phyloP scores from a whole-genome alignment of 1,140 invertebrate species.

The Cyphomyrmex costatus region DNA sequence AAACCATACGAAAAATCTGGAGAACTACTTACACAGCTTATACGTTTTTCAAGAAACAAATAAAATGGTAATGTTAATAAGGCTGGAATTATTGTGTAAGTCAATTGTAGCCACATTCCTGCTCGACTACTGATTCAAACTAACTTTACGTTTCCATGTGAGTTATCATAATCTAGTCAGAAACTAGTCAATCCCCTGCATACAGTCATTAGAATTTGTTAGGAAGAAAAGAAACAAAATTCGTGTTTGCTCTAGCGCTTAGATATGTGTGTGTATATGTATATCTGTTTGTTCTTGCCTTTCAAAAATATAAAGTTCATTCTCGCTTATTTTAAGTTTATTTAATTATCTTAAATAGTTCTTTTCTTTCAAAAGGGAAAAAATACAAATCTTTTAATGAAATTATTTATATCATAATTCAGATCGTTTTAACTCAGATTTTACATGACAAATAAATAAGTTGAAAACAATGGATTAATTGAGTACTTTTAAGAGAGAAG shows the following conservation, averaged over 20 bases:
- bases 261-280: background rate
- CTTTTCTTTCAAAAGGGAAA: background rate
- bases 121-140: background rate
- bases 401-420: background rate
- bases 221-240: background rate
- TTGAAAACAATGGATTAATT: background rate
- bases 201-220: background rate
- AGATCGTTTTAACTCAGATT: background rate
- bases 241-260: background rate
- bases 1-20: background rate
- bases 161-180: background rate
- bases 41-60: background rate
- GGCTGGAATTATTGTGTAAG: background rate
- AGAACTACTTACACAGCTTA: background rate
- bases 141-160: background rate
- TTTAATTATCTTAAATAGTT: background rate
- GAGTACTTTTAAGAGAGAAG: background rate
- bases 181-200: background rate
- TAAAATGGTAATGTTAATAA: slow-evolving; percentile 25
- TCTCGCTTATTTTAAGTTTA: background rate
- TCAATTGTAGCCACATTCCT: background rate
- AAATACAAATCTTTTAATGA: background rate
- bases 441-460: background rate
- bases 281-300: background rate
- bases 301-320: slow-evolving; percentile 4